Base-by-base conservation (phyloP, 2,888 invertebrate species). In the Nephrocerus scutellatus region DNA sequence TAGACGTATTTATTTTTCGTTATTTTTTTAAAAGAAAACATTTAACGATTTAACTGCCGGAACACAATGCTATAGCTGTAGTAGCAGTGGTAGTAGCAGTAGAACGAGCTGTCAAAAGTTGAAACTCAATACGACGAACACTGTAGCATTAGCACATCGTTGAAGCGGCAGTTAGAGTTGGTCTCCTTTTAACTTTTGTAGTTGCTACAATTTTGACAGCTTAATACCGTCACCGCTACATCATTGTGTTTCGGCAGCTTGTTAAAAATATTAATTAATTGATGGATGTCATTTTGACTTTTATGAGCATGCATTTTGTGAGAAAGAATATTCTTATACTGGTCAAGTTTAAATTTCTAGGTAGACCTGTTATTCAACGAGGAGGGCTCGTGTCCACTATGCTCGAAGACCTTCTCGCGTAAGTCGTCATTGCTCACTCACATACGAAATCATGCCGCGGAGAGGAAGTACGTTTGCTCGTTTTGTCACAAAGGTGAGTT, bases 381-480 rank as follows among this genome's bases (percentile, higher is more conserved):
- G 52, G 68, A 69, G 56, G 68, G 68, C 49, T 62, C 68, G 13
- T 69, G 69, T 52, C 68, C 68, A 38, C 57, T 69, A 36, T 69
- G 69, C 55, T 65, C 66, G 49, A 69, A 69, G 53, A 66, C 68
- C 35, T 69, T 69, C 54, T 67, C 70, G 37, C 57, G 69, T 20
- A 68, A 68, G 52, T 64, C 68, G 39, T 69, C 69, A 36, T 53
- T 69, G 43, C 53, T 68, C 52, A 69, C 69, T 44, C 69, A 69
- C 52, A 68, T 69, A 54, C 62, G 70, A 37, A 69, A 69, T 57
- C 69, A 69, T 55, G 65, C 69, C 30, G 68, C 67, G 25, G 70
- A 69, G 50, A 59, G 68, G 28, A 69, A 69, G 48, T 69, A 63
- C 55, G 63, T 67, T 37, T 69, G 69, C 51, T 61, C 53, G 41